Conservation (phyloP, 2,113 vertebrate species). For the Rhynchopsitta pachyrhyncha region DNA sequence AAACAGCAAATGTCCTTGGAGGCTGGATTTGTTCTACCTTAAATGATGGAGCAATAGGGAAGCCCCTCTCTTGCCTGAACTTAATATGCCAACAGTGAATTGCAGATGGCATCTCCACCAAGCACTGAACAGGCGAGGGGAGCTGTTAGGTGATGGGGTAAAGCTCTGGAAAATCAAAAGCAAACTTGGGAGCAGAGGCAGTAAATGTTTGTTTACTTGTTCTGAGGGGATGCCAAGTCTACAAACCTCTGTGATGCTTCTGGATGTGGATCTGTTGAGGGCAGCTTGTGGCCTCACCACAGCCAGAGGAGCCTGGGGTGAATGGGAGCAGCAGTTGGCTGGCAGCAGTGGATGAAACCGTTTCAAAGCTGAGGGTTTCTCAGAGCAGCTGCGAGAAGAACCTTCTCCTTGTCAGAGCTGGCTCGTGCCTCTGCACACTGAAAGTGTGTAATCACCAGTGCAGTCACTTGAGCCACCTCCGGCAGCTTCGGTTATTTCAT, state of each 20-base stretch:
- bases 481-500: not conserved
- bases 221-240: not conserved
- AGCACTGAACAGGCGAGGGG: not conserved
- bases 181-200: not conserved
- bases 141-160: not conserved
- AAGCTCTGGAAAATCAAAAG: not conserved
- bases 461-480: not conserved
- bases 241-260: not conserved
- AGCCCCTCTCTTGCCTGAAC: not conserved
- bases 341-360: not conserved
- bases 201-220: not conserved
- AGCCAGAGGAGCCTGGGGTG: not conserved
- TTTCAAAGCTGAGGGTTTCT: not conserved
- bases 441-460: accelerated
- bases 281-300: not conserved
- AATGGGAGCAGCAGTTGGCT: not conserved
- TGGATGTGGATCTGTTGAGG: not conserved
- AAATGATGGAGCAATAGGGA: too few species aligned
- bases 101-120: not conserved
- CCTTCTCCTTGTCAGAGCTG: not conserved
- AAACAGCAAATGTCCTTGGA: not conserved
- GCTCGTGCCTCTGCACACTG: too few species aligned
- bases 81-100: accelerated
- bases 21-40: not conserved
- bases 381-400: not conserved